A percentile compares a stretch with the other conserved stretches of the same genome.
These are phyloP conservation scores for Apogon talboti DNA, from an alignment of 2,797 vertebrate species.

Conservation along the genomic window DNA sequence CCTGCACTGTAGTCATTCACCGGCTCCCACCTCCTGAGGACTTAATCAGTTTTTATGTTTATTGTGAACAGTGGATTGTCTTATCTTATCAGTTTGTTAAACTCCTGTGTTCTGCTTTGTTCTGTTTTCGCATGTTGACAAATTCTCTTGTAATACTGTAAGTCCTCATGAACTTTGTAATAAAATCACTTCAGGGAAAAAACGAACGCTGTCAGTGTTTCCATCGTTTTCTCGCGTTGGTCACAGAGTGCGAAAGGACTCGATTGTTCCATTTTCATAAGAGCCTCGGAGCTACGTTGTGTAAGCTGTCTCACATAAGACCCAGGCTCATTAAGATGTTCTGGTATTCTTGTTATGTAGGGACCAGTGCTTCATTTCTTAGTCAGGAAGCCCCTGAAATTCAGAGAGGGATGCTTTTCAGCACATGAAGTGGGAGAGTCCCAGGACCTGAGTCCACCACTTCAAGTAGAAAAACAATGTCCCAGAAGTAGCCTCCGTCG, in stretches of 20 bases:
- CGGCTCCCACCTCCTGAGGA: constrained; percentile 87
- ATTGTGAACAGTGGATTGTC: constrained; percentile 88
- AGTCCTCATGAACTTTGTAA: constrained; percentile 97
- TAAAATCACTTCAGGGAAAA: constrained; percentile 91
- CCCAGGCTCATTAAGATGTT: constrained; percentile 64
- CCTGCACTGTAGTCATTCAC: constrained; percentile 91
- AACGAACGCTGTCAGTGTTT: constrained; percentile 61
- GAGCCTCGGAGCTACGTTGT: constrained; percentile 63
- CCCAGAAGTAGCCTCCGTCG: constrained; percentile 36
- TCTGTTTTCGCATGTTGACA: constrained; percentile 91
- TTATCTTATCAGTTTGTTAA: constrained; percentile 91
- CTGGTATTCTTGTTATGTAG: constrained; percentile 67
- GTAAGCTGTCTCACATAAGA: constrained; percentile 60
- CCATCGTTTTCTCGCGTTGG: constrained; percentile 55
- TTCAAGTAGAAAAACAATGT: constrained; percentile 58
- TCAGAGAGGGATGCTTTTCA: constrained; percentile 56
- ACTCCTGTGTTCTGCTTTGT: constrained; percentile 87
- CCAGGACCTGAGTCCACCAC: constrained; percentile 68
- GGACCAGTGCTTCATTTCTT: constrained; percentile 60
- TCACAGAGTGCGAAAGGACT: constrained; percentile 61
- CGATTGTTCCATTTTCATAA: constrained; percentile 61
- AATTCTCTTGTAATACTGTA: constrained; percentile 96
- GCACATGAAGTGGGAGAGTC: constrained; percentile 67
- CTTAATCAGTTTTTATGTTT: constrained; percentile 86
- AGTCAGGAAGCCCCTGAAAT: constrained; percentile 62